Evolutionary conservation across 2,888 invertebrate species (phyloP), one percentile per base, ranked within the genome.

Genomic region (Mimumesa dahlbomi): DNA sequence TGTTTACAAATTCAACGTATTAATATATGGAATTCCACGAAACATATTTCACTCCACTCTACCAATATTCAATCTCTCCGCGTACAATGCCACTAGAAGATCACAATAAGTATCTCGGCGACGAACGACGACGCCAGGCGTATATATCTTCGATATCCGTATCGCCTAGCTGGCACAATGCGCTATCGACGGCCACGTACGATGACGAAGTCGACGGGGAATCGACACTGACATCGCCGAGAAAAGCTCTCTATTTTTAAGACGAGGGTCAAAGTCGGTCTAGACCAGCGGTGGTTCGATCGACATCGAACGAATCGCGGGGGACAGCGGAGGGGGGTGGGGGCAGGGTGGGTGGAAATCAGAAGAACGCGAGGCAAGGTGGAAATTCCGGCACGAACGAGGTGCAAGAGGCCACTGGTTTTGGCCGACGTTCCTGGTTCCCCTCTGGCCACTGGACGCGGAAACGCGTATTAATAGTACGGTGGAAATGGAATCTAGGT

Each of bases 401-500:
- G 54, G 54, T 63, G 68, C 69, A 56, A 54, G 38, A 50, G 59
- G 67, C 65, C 77, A 78, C 82, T 82, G 67, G 65, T 73, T 53
- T 61, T 59, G 57, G 46, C 63, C 53, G 34, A 58, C 52, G 64
- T 58, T 73, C 63, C 71, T 56, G 58, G 66, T 43, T 43, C 34
- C 61, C 56, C 61, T 19, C 36, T 64, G 73, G 71, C 66, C 58
- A 29, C 71, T 79, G 74, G 77, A 85, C 82, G 75, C 83, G 82
- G 84, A 85, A 85, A 83, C 80, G 80, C 56, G 83, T 84, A 85
- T 87, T 84, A 86, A 87, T 87, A 87, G 81, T 73, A 11, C 59
- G 67, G 59, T 70, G 74, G 66, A 72, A 71, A 73, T 67, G 77
- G 76, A 72, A 78, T 74, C 70, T 74, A 74, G 76, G 76, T 69